phyloP scores from a whole-genome alignment of 1,140 invertebrate genomes.

The Aphelinus atriplicis region DNA sequence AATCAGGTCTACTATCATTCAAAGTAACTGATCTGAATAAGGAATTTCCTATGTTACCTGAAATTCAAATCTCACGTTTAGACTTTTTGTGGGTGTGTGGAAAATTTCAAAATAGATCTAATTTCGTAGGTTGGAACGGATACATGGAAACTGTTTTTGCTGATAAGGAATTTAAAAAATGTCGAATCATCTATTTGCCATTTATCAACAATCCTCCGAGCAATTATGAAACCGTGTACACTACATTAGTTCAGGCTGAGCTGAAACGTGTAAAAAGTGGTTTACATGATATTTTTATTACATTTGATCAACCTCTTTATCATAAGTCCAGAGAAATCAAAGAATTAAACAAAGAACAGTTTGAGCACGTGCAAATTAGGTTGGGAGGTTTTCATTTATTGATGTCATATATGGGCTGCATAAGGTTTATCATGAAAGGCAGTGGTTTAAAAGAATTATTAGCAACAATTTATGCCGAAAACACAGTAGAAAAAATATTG shows the following conservation, averaged over 20 bases:
- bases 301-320: slow-evolving; percentile 51
- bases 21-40: slow-evolving; percentile 14
- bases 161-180: slow-evolving; percentile 34
- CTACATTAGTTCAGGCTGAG: neutral
- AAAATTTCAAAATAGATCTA: neutral
- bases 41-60: neutral
- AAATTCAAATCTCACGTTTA: neutral
- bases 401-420: slow-evolving; percentile 58
- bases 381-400: slow-evolving; percentile 53
- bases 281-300: slow-evolving; percentile 43
- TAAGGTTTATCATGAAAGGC: slow-evolving; percentile 60
- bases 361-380: slow-evolving; percentile 40
- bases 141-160: slow-evolving; percentile 45
- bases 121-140: slow-evolving; percentile 48
- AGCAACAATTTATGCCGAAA: slow-evolving; percentile 50
- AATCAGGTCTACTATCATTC: slow-evolving; percentile 6
- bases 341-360: neutral
- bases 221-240: slow-evolving; percentile 12
- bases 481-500: slow-evolving; percentile 57
- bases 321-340: slow-evolving; percentile 46
- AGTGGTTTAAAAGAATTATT: slow-evolving; percentile 57
- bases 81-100: slow-evolving; percentile 12
- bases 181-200: slow-evolving; percentile 36
- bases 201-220: slow-evolving; percentile 37
- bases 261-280: neutral